Percentiles rank a stretch among this genome's conserved stretches.
Evolutionary conservation across 2,888 invertebrate species (phyloP).

Genomic region (Tachina grossa): DNA sequence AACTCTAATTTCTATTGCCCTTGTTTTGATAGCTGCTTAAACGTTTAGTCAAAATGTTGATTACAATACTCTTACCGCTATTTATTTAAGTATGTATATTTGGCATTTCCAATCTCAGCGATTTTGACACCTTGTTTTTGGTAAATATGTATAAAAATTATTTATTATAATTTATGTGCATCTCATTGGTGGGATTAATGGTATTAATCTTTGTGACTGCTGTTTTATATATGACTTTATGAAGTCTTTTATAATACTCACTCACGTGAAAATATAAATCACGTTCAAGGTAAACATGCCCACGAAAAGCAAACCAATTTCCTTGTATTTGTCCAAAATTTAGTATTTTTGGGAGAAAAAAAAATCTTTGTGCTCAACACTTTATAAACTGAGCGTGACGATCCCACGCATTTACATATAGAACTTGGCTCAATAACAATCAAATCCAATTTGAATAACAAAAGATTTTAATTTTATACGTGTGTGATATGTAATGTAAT

Average conservation of each 20-base stretch:
- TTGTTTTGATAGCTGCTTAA: slow-evolving; percentile 43
- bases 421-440: no score
- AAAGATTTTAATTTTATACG: neutral
- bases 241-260: no score
- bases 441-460: neutral
- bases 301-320: no score
- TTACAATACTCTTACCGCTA: slow-evolving; percentile 21
- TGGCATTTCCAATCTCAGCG: slow-evolving; percentile 17
- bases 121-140: slow-evolving; percentile 51
- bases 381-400: no score
- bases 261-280: neutral
- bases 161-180: slow-evolving; percentile 55
- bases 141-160: slow-evolving; percentile 11
- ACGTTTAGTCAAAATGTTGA: slow-evolving; percentile 9
- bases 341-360: no score
- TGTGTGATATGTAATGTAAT: neutral
- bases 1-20: neutral
- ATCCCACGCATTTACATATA: no score
- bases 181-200: slow-evolving; percentile 40
- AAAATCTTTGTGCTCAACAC: no score
- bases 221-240: neutral
- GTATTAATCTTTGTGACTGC: neutral
- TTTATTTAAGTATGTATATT: neutral
- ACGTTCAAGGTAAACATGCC: no score
- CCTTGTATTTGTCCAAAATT: no score